Conservation (phyloP, 1,140 invertebrate species). For the Sitophilus oryzae region DNA sequence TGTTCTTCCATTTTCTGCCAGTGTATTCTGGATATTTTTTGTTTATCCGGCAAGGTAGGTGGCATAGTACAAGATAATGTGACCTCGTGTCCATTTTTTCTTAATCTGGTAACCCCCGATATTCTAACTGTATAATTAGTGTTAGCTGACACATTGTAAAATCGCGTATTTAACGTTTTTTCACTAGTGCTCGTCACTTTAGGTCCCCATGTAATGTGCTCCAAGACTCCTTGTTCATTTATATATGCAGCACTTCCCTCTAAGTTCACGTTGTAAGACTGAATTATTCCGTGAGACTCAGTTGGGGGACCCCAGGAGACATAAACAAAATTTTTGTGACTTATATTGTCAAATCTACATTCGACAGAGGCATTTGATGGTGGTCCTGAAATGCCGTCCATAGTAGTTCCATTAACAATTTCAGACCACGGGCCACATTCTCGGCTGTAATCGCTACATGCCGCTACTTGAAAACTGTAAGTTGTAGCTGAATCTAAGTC, state of each 20-base stretch:
- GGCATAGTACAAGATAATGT: conserved; percentile 59
- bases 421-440: conserved; percentile 69
- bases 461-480: conserved; percentile 69
- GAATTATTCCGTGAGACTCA: conserved; percentile 68
- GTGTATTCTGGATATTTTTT: conserved; percentile 54
- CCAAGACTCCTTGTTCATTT: conserved; percentile 50
- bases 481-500: conserved; percentile 69
- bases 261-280: conserved; percentile 60
- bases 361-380: conserved; percentile 55
- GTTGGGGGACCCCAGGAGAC: conserved; percentile 65
- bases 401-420: conserved; percentile 68
- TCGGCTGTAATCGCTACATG: conserved; percentile 70
- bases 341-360: conserved; percentile 62
- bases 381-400: conserved; percentile 59
- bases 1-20: conserved; percentile 67
- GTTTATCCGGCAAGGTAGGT: conserved; percentile 60
- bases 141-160: conserved; percentile 65
- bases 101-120: conserved; percentile 64
- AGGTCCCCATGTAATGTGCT: conserved; percentile 53
- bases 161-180: conserved; percentile 48
- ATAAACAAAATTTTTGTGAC: conserved; percentile 55
- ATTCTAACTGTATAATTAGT: conserved; percentile 72
- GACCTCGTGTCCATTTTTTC: conserved; percentile 59
- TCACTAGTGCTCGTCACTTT: conserved; percentile 55
- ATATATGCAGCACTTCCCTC: conserved; percentile 55